Percentiles rank a stretch among this genome's conserved stretches.
Evolutionary conservation across 2,113 vertebrate genomes (phyloP).

Genomic region (Ceyx cyanopectus): DNA sequence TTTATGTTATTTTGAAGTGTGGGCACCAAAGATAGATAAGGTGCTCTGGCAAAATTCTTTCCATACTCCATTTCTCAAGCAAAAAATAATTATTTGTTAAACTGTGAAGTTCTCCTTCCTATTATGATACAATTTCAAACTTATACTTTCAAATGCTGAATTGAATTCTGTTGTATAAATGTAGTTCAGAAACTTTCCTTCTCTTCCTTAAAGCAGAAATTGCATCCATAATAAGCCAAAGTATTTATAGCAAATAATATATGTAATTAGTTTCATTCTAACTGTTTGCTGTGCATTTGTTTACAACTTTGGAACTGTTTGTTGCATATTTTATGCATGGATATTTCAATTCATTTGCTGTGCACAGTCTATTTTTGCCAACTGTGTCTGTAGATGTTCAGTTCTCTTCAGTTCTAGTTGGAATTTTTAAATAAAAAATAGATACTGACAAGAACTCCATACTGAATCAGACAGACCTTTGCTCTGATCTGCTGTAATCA

Average conservation of each 20-base stretch:
- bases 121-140: not conserved
- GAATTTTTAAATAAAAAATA: not conserved
- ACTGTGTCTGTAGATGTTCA: slow-evolving; percentile 2
- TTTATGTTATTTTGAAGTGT: not conserved
- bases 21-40: not conserved
- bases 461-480: not conserved
- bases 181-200: not conserved
- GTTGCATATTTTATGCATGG: slow-evolving; percentile 3
- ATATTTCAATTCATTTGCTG: slow-evolving; percentile 14
- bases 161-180: not conserved
- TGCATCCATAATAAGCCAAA: not conserved
- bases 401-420: not conserved
- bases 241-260: slow-evolving; percentile 22
- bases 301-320: slow-evolving; percentile 16
- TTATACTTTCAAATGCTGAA: not conserved
- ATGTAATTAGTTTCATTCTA: not conserved
- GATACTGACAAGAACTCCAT: not conserved
- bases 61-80: not conserved
- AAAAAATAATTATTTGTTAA: not conserved
- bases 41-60: not conserved
- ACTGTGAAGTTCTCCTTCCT: not conserved
- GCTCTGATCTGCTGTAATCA: not conserved
- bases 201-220: not conserved
- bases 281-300: not conserved
- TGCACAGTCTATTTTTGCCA: not conserved